Conservation (phyloP, 2,888 invertebrate species). For the Melieria omissa region DNA sequence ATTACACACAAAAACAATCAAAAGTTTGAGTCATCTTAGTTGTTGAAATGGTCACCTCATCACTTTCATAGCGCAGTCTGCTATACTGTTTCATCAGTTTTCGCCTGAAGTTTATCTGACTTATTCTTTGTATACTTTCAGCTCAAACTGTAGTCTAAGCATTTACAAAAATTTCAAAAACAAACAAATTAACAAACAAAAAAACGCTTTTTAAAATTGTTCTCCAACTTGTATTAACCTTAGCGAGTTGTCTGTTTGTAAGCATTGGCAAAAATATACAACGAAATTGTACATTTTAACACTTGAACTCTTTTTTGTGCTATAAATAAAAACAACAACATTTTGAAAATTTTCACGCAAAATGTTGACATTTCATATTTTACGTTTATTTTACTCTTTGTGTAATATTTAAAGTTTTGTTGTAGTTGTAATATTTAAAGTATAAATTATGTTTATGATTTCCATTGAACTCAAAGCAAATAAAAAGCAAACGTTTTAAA, state of each 20-base stretch:
- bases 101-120: too few species aligned
- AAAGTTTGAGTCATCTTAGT: too few species aligned
- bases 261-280: neutral
- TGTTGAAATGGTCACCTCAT: neutral
- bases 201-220: neutral
- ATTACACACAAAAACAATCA: neutral
- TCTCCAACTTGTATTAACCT: too few species aligned
- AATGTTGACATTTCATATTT: too few species aligned
- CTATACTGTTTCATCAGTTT: neutral
- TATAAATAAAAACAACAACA: neutral
- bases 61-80: neutral
- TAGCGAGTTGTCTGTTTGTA: neutral
- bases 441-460: too few species aligned
- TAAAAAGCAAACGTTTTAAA: too few species aligned
- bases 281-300: constrained; percentile 3
- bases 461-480: too few species aligned
- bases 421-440: too few species aligned
- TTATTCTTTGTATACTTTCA: constrained; percentile 59
- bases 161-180: constrained; percentile 30
- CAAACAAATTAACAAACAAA: constrained; percentile 8
- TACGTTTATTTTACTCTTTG: too few species aligned
- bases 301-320: neutral
- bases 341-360: too few species aligned
- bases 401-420: too few species aligned
- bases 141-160: constrained; percentile 59